Evolutionary conservation across 2,113 vertebrate genomes (phyloP).

Genomic region (Myiopsitta monachus): DNA sequence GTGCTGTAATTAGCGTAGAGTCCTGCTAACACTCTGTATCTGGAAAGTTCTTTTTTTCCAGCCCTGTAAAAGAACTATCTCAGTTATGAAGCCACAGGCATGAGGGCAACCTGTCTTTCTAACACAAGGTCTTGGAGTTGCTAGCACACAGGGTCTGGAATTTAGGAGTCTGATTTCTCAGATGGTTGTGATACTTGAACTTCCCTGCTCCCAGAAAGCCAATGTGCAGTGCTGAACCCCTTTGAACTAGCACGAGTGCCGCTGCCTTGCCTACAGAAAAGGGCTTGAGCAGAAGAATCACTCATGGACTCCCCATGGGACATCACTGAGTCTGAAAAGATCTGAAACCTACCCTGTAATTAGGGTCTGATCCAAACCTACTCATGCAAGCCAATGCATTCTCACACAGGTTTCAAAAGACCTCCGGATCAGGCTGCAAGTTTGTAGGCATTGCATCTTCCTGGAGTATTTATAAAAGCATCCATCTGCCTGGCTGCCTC

Average conservation of each 20-base stretch:
- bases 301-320: fast-evolving
- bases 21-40: background rate
- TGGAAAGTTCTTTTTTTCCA: background rate
- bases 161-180: background rate
- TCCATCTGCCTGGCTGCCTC: background rate
- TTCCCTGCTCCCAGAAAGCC: fast-evolving
- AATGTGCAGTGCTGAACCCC: fast-evolving
- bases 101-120: background rate
- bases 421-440: background rate
- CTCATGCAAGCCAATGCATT: fast-evolving
- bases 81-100: background rate
- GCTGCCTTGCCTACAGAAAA: background rate
- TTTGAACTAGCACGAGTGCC: fast-evolving
- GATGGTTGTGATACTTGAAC: background rate
- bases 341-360: background rate
- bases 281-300: fast-evolving
- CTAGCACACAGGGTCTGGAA: background rate
- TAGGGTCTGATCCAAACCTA: background rate
- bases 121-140: background rate
- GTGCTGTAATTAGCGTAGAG: background rate
- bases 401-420: background rate
- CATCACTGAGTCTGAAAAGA: background rate
- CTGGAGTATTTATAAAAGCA: background rate
- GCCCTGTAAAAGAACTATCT: background rate
- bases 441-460: background rate